Conservation (phyloP, 2,888 invertebrate species). For the Synanthedon tipuliformis region DNA sequence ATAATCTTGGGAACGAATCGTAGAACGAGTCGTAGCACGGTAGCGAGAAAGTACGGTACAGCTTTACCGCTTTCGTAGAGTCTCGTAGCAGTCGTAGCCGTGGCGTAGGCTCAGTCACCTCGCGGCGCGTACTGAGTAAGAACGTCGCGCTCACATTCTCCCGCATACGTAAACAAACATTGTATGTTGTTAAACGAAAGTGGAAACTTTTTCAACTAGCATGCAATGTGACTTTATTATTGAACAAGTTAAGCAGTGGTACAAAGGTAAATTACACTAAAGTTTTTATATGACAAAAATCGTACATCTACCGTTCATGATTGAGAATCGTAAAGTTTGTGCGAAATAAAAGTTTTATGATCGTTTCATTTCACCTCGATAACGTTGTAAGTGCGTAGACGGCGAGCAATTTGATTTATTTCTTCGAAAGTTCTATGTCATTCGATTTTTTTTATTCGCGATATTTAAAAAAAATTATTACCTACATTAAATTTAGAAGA, state of each 20-base stretch:
- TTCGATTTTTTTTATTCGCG: no score
- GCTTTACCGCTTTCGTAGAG: not conserved
- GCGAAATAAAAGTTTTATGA: not conserved
- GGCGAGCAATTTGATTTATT: no score
- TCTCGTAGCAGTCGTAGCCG: not conserved
- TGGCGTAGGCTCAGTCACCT: not conserved
- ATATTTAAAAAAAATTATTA: no score
- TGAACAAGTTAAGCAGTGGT: not conserved
- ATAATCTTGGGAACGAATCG: not conserved
- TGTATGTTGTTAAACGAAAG: constrained; percentile 16
- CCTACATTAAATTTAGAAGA: no score
- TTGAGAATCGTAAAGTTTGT: not conserved
- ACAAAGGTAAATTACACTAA: not conserved
- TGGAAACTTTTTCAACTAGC: constrained; percentile 14
- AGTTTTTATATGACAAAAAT: not conserved
- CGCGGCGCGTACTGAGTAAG: not conserved
- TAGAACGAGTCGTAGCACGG: not conserved
- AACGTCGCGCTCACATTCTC: not conserved
- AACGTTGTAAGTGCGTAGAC: not conserved
- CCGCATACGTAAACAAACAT: not conserved
- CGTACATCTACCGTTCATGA: not conserved
- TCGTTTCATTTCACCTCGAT: not conserved
- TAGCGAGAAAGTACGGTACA: not conserved
- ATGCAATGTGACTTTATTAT: constrained; percentile 17
- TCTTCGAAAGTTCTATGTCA: no score